Evolutionary conservation across 2,113 vertebrate species (phyloP).

Genomic region (Pavo muticus): DNA sequence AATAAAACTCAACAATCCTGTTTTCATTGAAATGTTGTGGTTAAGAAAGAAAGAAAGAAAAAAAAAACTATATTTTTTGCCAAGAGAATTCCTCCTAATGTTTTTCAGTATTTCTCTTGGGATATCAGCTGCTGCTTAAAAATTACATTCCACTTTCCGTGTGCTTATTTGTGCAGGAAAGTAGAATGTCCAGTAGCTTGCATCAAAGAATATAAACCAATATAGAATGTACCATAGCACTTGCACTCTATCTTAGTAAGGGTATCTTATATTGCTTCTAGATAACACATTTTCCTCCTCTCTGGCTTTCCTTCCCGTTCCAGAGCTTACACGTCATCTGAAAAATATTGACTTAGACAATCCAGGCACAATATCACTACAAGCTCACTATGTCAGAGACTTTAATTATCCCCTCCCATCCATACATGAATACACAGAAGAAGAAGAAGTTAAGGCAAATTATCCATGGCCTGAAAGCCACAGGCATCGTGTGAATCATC

Average conservation of each 20-base stretch:
- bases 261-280: constrained; percentile 6
- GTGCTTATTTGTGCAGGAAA: constrained; percentile 8
- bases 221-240: background rate
- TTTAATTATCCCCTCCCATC: constrained; percentile 37
- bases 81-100: background rate
- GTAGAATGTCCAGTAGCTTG: constrained; percentile 17
- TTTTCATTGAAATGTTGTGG: background rate
- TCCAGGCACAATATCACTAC: constrained; percentile 14
- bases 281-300: background rate
- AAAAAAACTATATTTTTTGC: background rate
- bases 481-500: background rate
- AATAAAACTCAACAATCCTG: background rate
- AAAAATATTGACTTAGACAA: constrained; percentile 42
- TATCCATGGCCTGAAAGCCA: background rate
- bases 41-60: background rate
- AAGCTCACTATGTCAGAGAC: constrained; percentile 50
- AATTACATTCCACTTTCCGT: background rate
- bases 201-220: background rate
- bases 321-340: background rate
- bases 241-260: background rate
- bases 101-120: background rate
- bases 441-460: constrained; percentile 18
- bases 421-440: background rate
- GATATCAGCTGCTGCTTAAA: constrained; percentile 26
- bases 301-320: background rate